Evolutionary conservation across 2,797 vertebrate species (phyloP), one percentile per base, ranked within the genome.

Genomic region (Clarias pachynema): DNA sequence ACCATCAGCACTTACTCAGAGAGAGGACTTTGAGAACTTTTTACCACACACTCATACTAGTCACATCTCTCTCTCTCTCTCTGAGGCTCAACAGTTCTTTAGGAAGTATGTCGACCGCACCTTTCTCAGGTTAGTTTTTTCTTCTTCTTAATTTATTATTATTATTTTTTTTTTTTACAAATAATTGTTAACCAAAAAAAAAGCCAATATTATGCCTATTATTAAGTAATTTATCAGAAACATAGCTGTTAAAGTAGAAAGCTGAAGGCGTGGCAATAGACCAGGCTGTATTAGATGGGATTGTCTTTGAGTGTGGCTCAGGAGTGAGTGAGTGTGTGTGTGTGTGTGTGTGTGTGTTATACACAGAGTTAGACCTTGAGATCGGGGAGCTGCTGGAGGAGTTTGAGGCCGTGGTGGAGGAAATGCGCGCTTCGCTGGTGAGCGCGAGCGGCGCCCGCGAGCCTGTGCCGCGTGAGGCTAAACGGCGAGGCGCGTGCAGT

Each of bases 381-480:
- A 89, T 96, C 26, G 92, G 89, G 3, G 94, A 95, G 34, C 63
- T 95, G 85, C 92, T 96, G 86, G 94, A 94, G 88, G 95, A 96
- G 91, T 96, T 96, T 90, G 90, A 95, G 86, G 93, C 94, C 80
- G 94, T 95, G 89, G 93, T 95, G 89, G 92, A 95, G 89, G 94
- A 95, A 84, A 89, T 96, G 83, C 91, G 89, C 70, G 90, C 88
- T 57, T 93, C 94, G 0, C 86, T 91, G 8, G 88, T 89, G 8
- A 91, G 89, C 85, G 90, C 86, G 79, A 81, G 88, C 4, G 87
- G 90, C 0, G 73, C 83, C 4, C 93, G 93, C 92, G 90, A 93
- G 74, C 87, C 89, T 15, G 83, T 93, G 26, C 87, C 93, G 87
- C 85, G 84, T 15, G 89, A 91, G 74, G 93, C 92, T 69, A 94